Conservation (phyloP, 2,797 vertebrate species). For the Silurus lanzhouensis region DNA sequence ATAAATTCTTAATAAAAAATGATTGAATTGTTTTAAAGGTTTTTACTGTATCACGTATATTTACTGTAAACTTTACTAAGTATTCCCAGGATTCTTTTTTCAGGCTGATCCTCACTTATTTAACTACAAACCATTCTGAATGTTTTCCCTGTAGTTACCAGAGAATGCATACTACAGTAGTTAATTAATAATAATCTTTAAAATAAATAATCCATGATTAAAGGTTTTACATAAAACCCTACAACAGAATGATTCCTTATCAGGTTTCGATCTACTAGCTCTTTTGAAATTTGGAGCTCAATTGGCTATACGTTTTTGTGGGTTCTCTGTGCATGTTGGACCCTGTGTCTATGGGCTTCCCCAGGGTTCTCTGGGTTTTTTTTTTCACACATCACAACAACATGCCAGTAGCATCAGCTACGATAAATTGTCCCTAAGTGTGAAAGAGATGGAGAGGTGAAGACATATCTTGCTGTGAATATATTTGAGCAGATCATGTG, state of each 20-base stretch:
- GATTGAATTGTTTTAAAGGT: neutral
- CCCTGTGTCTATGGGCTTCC: neutral
- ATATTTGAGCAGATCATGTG: neutral
- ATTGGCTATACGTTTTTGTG: neutral
- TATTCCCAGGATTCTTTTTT: neutral
- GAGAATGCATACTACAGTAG: neutral
- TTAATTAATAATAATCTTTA: neutral
- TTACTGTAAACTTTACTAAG: neutral
- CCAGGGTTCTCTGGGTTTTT: neutral
- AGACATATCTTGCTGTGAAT: neutral
- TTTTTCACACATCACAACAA: neutral
- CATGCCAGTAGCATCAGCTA: neutral
- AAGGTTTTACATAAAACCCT: neutral
- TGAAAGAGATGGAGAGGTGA: neutral
- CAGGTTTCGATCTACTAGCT: neutral
- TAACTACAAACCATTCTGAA: no score
- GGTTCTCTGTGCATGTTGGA: neutral
- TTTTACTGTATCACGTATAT: neutral
- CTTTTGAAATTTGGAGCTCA: neutral
- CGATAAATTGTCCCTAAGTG: neutral
- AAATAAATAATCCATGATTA: neutral
- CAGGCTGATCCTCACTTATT: neutral
- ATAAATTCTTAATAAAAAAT: neutral
- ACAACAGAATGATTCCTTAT: neutral
- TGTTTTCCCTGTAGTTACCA: neutral